Evolutionary conservation across 2,113 vertebrate species (phyloP), one percentile per base, ranked within the genome.

Genomic region (Ancistrus triradiatus): DNA sequence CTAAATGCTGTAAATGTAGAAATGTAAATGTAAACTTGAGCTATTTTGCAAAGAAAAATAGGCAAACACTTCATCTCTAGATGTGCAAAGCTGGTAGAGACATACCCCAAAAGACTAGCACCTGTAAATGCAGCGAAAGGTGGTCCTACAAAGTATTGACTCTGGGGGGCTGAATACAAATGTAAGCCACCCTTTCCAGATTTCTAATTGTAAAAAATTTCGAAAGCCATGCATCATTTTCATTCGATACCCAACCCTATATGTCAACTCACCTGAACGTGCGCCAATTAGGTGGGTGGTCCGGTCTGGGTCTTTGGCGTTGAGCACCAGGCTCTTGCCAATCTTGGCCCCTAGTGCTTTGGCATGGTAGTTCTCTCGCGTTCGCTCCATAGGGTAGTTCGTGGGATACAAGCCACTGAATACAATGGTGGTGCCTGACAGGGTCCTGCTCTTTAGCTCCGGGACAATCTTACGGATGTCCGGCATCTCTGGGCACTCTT

Each of bases 341-440:
- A 99, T 86, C 73, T 83, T 91, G 22, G 95, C 93, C 11, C 96
- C 96, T 24, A 99, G 88, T 0, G 93, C 90, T 18, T 90, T 95
- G 57, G 93, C 92, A 0, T 98, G 95, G 76, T 98, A 98, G 72
- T 81, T 90, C 72, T 99, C 96, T 0, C 95, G 85, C 1, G 95
- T 97, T 73, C 90, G 90, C 76, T 98, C 96, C 75, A 98, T 85
- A 0, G 95, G 91, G 70, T 93, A 95, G 77, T 93, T 96, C 6
- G 96, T 98, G 0, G 95, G 96, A 77, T 96, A 92, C 3, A 99
- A 86, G 24, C 96, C 95, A 0, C 95, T 98, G 83, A 99, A 99
- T 40, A 91, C 87, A 3, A 99, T 75, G 1, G 73, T 90, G 0
- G 90, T 90, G 1, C 89, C 91, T 0, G 90, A 88, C 68, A 99